These are phyloP conservation scores for Archaeoteleia sp. DNA, from an alignment of 2,888 invertebrate species.

Conservation along the genomic window DNA sequence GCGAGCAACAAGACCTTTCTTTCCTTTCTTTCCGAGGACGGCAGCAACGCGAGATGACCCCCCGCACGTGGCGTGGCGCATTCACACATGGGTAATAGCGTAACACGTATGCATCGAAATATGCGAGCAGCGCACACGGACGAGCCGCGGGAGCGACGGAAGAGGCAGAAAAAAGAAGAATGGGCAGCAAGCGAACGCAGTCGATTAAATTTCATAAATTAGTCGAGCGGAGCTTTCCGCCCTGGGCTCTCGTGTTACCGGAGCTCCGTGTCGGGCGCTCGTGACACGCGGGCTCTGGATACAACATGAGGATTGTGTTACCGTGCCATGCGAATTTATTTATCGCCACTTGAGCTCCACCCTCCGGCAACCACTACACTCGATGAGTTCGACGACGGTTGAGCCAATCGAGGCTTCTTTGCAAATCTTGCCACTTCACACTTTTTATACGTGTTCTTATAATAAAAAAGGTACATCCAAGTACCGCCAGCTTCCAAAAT, in stretches of 20 bases:
- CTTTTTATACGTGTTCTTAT: conserved; percentile 23
- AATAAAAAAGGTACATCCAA: background rate
- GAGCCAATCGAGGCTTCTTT: background rate
- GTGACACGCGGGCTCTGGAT: conserved; percentile 45
- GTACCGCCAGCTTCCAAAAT: too few species aligned
- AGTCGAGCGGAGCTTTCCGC: conserved; percentile 64
- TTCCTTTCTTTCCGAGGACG: conserved; percentile 1
- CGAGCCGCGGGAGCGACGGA: too few species aligned
- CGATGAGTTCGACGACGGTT: conserved; percentile 15
- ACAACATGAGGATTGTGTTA: conserved; percentile 53
- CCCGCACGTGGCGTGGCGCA: conserved; percentile 52
- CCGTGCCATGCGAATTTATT: conserved; percentile 53
- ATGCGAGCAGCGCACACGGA: too few species aligned
- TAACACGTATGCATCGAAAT: conserved; percentile 15
- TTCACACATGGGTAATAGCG: too few species aligned
- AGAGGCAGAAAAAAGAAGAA: conserved; percentile 26
- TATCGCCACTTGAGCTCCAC: conserved; percentile 45
- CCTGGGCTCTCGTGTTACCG: conserved; percentile 59
- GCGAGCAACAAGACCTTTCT: background rate
- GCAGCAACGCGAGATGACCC: conserved; percentile 39
- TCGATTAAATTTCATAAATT: conserved; percentile 70
- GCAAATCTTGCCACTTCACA: conserved; percentile 31
- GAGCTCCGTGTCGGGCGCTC: conserved; percentile 20
- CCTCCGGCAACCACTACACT: conserved; percentile 15
- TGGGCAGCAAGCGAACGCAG: conserved; percentile 49